phyloP scores from a whole-genome alignment of 2,113 vertebrate genomes.

The Asarcornis scutulata region DNA sequence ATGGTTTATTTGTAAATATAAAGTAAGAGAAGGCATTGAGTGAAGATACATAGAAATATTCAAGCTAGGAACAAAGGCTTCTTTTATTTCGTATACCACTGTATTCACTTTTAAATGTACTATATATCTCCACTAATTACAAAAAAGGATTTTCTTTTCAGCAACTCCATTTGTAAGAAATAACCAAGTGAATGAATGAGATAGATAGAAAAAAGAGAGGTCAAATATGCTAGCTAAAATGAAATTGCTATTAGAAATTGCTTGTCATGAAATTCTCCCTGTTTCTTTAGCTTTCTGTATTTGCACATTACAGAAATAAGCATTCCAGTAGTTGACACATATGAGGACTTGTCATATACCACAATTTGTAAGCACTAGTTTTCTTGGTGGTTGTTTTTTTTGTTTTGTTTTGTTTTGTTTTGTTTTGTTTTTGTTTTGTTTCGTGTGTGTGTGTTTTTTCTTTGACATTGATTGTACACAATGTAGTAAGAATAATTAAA shows the following conservation, averaged over 20 bases:
- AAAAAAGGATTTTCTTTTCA: neutral
- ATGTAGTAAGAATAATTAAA: neutral
- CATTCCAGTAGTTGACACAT: neutral
- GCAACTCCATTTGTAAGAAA: neutral
- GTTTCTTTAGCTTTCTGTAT: neutral
- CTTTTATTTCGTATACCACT: neutral
- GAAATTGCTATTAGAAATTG: neutral
- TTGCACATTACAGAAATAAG: neutral
- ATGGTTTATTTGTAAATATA: neutral
- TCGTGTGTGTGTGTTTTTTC: neutral
- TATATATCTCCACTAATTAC: neutral
- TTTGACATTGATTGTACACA: neutral
- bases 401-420: too few species aligned
- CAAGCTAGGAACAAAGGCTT: neutral
- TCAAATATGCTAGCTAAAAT: neutral
- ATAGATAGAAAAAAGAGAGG: neutral
- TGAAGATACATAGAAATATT: neutral
- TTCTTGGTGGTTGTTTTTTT: neutral
- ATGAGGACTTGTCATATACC: neutral
- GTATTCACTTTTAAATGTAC: neutral
- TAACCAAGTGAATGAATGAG: neutral
- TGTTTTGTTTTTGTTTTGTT: too few species aligned
- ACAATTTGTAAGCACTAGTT: neutral
- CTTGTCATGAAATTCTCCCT: neutral
- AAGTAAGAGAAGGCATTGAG: neutral